Conservation (phyloP, 2,113 vertebrate species). For the Dolichotis patagonum region DNA sequence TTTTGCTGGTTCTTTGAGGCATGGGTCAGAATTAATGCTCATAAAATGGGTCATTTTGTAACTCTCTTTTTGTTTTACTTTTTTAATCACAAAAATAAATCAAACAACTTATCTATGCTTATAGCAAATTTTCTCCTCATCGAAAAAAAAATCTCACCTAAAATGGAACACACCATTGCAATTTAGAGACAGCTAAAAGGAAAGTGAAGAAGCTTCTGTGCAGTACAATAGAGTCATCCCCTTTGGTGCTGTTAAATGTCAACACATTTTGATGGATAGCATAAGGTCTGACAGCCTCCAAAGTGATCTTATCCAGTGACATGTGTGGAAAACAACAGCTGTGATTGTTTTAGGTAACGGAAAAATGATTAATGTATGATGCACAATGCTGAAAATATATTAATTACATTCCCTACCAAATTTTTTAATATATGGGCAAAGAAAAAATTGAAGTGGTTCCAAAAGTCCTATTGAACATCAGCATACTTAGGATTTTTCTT, state of each 20-base stretch:
- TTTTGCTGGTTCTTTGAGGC: neutral
- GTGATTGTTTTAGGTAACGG: conserved; percentile 55
- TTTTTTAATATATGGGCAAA: neutral
- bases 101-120: neutral
- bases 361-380: conserved; percentile 52
- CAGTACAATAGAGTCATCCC: neutral
- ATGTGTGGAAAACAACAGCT: conserved; percentile 46
- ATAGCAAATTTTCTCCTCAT: neutral
- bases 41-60: neutral
- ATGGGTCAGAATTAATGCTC: neutral
- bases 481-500: neutral
- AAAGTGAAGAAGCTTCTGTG: neutral
- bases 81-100: neutral
- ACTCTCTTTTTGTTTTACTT: conserved; percentile 31
- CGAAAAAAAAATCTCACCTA: neutral
- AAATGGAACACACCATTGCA: neutral
- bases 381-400: neutral
- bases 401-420: neutral
- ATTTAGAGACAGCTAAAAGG: neutral
- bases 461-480: neutral
- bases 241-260: conserved; percentile 23
- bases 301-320: conserved; percentile 48
- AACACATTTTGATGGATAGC: conserved; percentile 27
- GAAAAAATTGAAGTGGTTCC: neutral
- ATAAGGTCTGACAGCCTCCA: conserved; percentile 9